Evolutionary conservation across 2,797 vertebrate genomes (phyloP).

Genomic region (Spondyliosoma cantharus): DNA sequence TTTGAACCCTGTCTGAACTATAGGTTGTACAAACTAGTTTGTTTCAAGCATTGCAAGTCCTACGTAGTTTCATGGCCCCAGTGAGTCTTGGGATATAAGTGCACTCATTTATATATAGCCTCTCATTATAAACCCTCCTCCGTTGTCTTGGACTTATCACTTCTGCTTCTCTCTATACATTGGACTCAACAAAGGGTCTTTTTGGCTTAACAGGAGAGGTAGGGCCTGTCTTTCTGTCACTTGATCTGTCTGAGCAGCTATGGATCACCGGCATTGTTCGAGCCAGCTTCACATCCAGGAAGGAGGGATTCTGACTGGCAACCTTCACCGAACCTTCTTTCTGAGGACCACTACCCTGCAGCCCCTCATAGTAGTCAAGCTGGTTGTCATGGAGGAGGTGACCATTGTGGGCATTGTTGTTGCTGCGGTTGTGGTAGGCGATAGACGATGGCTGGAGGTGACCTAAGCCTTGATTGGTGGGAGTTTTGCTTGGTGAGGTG

Average conservation of each 20-base stretch:
- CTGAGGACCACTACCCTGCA: slow-evolving; percentile 82
- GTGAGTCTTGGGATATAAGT: neutral
- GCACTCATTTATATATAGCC: neutral
- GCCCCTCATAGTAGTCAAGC: slow-evolving; percentile 76
- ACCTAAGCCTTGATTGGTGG: slow-evolving; percentile 68
- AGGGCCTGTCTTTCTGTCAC: slow-evolving; percentile 85
- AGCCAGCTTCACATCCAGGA: slow-evolving; percentile 92
- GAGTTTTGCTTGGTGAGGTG: slow-evolving; percentile 87
- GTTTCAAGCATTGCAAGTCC: slow-evolving; percentile 31
- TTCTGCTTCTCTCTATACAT: slow-evolving; percentile 85
- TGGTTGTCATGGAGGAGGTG: slow-evolving; percentile 92
- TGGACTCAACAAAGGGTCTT: slow-evolving; percentile 99
- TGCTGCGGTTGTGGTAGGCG: slow-evolving; percentile 98
- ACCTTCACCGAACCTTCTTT: slow-evolving; percentile 88
- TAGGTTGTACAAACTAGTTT: neutral
- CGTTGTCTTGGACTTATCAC: neutral
- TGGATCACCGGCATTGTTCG: slow-evolving; percentile 93
- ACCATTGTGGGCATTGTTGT: slow-evolving; percentile 98
- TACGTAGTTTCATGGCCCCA: neutral
- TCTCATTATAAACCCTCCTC: slow-evolving; percentile 3
- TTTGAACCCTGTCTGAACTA: neutral
- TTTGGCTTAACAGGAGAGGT: slow-evolving; percentile 99
- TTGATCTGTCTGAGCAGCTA: slow-evolving; percentile 91
- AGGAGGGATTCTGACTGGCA: slow-evolving; percentile 91
- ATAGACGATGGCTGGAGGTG: slow-evolving; percentile 86